Evolutionary conservation across 2,797 vertebrate species (phyloP), one percentile per base, ranked within the genome.

Genomic region (Eupleurogrammus muticus): DNA sequence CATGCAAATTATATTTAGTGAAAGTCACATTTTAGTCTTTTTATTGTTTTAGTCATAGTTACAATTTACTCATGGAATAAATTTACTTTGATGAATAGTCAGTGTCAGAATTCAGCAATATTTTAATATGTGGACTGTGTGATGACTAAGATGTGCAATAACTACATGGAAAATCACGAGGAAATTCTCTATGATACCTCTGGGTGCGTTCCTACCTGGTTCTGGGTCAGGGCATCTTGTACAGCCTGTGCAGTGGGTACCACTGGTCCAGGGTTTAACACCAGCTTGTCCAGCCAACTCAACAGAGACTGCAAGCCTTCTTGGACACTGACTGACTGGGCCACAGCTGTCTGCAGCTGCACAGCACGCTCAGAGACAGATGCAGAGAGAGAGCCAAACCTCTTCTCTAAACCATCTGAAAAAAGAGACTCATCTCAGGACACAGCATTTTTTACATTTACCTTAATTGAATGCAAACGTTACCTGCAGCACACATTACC

Each of bases 241-340:
- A 98, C 93, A 36, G 96, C 93, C 74, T 93, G 67, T 0, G 96
- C 93, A 0, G 95, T 96, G 66, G 97, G 92, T 0, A 90, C 57
- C 0, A 94, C 74, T 0, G 89, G 90, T 16, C 92, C 94, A 0
- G 96, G 92, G 5, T 64, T 92, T 79, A 92, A 90, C 64, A 94
- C 91, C 13, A 98, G 94, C 40, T 95, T 90, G 38, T 95, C 93
- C 73, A 99, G 90, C 11, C 97, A 97, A 72, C 94, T 88, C 1
- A 97, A 81, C 66, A 99, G 94, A 70, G 90, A 94, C 86, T 95
- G 96, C 75, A 99, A 92, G 5, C 96, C 96, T 86, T 99, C 97
- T 85, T 99, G 97, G 44, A 97, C 97, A 0, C 95, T 99, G 85
- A 97, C 96, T 1, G 97, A 98, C 86, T 97, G 98, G 16, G 97